A percentile compares a stretch with the other conserved stretches of the same genome.
Evolutionary conservation across 2,113 vertebrate genomes (phyloP).

Genomic region (Anhinga rufa): DNA sequence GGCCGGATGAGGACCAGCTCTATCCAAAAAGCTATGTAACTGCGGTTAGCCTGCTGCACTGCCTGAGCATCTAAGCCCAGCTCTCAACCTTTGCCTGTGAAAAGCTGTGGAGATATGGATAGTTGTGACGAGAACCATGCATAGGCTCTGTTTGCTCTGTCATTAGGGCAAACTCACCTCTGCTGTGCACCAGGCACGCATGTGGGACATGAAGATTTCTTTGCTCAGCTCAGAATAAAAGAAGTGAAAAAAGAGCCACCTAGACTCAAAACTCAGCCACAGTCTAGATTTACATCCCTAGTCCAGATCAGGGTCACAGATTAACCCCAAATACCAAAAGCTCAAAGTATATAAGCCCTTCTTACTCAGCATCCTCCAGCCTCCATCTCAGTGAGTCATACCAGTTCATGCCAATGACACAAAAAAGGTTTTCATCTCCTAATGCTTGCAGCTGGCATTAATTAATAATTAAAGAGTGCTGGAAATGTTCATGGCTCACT

Average conservation of each 20-base stretch:
- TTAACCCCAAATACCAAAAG: constrained; percentile 26
- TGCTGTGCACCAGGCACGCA: background rate
- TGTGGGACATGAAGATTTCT: background rate
- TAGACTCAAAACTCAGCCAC: constrained; percentile 8
- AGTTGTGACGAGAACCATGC: background rate
- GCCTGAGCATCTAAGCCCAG: background rate
- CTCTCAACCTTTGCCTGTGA: background rate
- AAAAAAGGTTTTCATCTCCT: background rate
- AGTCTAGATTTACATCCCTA: constrained; percentile 7
- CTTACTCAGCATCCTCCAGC: constrained; percentile 36
- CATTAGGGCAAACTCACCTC: background rate
- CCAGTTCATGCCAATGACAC: constrained; percentile 6
- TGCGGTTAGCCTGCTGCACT: constrained; percentile 9
- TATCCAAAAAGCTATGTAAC: background rate
- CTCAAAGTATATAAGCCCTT: background rate
- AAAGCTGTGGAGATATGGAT: background rate
- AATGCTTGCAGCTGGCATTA: constrained; percentile 2
- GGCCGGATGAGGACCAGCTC: background rate
- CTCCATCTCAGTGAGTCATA: constrained; percentile 33
- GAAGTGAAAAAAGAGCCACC: background rate
- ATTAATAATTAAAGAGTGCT: background rate
- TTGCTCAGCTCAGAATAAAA: background rate
- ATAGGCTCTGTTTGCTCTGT: background rate
- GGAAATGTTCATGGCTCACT: background rate
- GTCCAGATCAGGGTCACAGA: constrained; percentile 32